Base-by-base conservation (phyloP, 2,888 invertebrate species). In the Schizotus pectinicornis region DNA sequence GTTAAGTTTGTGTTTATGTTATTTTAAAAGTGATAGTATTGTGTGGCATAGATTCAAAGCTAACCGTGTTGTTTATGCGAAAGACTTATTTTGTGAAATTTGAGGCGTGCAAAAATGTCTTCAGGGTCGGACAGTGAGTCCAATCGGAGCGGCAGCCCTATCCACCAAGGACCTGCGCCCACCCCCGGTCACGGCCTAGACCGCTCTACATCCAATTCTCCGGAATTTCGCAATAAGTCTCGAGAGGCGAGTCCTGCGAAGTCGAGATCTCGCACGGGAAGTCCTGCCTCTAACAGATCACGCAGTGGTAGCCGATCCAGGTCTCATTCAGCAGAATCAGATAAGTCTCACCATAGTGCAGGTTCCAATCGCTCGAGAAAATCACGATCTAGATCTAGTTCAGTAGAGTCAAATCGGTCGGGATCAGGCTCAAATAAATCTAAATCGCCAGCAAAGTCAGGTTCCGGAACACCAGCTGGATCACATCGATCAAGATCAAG, bases 231-330 rank as follows among this genome's bases (percentile, higher is more conserved):
- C 37, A 50, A 51, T 32, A 67, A 64, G 51, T 67, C 70, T 12
- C 54, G 66, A 56, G 64, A 57, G n/a, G 45, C 50, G 5, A 63
- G 57, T 47, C 63, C 51, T 3, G 60, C 60, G 48, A 57, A 64
- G 36, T 48, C 59, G 2, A 37, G 57, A 11, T 58, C 61, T n/a
- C 54, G 61, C 48, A 65, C 71, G 30, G 64, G 63, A 9, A 81
- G 82, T 1, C 82, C 81, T 7, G 80, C 73, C 6, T 83, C 84
- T 53, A 77, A 79, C 56, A 82, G 81, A 67, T 83, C 84, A 7
- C 77, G 67, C 33, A 42, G 46, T 41, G 59, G 34, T 50, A 75
- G 1, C 75, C 77, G 59, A 30, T 64, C 54, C 7, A 51, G 65
- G 51, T 70, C 71, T 7, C 62, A 61, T 11, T 71, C 69, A n/a